Percentiles rank a stretch among this genome's conserved stretches.
Conservation (phyloP, 1,140 invertebrate genomes). For the Thalassaphorura encarpata region DNA sequence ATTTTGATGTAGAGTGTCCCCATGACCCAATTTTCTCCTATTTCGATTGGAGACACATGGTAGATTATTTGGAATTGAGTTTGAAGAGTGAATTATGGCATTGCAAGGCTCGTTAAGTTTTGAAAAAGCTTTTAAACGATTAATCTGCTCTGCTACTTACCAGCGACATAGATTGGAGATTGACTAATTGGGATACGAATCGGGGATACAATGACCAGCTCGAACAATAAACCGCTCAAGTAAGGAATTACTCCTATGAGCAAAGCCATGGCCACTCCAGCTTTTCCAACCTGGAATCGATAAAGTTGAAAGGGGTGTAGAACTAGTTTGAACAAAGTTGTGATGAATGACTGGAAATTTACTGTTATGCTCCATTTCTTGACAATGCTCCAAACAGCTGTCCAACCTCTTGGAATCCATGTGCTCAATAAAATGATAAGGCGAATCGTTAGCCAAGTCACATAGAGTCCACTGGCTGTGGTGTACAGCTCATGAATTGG, state of each 20-base stretch:
- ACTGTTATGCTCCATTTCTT: constrained; percentile 35
- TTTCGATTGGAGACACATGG: too few species aligned
- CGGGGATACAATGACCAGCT: constrained; percentile 84
- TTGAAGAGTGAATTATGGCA: neutral
- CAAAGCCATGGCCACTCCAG: constrained; percentile 57
- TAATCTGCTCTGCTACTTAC: too few species aligned
- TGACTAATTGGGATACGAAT: constrained; percentile 85
- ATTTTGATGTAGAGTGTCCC: constrained; percentile 97
- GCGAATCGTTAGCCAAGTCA: constrained; percentile 78
- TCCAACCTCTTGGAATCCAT: constrained; percentile 78
- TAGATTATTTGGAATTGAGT: too few species aligned
- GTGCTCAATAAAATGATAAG: constrained; percentile 64
- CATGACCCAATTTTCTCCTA: constrained; percentile 79
- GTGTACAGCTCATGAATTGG: constrained; percentile 90
- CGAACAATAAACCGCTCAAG: constrained; percentile 80
- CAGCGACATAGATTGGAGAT: constrained; percentile 72
- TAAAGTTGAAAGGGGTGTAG: neutral
- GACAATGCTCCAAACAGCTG: constrained; percentile 18
- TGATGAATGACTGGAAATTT: constrained; percentile 7
- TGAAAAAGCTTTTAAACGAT: too few species aligned
- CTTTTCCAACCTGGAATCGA: constrained; percentile 40
- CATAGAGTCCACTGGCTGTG: constrained; percentile 82
- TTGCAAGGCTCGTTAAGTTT: too few species aligned
- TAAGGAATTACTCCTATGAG: constrained; percentile 85
- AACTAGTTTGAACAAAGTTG: neutral